These are phyloP conservation scores for Micromys minutus DNA, from an alignment of 2,113 vertebrate species.

Conservation along the genomic window DNA sequence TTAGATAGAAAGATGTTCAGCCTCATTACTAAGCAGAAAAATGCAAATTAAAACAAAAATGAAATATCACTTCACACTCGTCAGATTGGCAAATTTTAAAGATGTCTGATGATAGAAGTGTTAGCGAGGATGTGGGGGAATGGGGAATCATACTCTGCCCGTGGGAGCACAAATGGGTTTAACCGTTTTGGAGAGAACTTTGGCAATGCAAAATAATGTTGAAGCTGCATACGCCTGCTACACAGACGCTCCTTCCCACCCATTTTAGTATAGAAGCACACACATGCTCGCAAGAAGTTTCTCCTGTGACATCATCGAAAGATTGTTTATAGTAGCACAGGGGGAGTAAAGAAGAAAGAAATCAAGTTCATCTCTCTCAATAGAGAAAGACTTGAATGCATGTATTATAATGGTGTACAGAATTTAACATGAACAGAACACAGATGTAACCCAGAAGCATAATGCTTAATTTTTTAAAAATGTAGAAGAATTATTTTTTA, in stretches of 20 bases:
- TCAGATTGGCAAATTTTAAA: conserved; percentile 65
- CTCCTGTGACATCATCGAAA: neutral
- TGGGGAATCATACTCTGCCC: neutral
- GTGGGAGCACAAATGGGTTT: conserved; percentile 33
- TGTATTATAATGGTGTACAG: neutral
- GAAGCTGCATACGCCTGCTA: neutral
- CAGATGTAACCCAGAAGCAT: neutral
- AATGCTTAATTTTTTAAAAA: conserved; percentile 17
- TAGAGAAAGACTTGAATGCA: neutral
- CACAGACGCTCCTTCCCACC: conserved; percentile 1
- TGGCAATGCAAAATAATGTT: neutral
- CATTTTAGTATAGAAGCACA: conserved; percentile 40
- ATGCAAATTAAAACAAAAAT: conserved; percentile 68
- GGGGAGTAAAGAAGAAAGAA: neutral
- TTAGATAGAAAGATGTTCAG: conserved; percentile 50
- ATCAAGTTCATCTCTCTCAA: neutral
- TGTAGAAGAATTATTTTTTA: neutral
- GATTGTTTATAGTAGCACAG: neutral
- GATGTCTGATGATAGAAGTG: conserved; percentile 58
- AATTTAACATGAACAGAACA: conserved; percentile 16
- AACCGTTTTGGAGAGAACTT: conserved; percentile 44
- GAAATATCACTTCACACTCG: conserved; percentile 65
- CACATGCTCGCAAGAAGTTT: conserved; percentile 32
- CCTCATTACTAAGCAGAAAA: conserved; percentile 65
- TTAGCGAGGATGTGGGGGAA: conserved; percentile 48